Evolutionary conservation across 2,113 vertebrate genomes (phyloP).

Genomic region (Anolis carolinensis): DNA sequence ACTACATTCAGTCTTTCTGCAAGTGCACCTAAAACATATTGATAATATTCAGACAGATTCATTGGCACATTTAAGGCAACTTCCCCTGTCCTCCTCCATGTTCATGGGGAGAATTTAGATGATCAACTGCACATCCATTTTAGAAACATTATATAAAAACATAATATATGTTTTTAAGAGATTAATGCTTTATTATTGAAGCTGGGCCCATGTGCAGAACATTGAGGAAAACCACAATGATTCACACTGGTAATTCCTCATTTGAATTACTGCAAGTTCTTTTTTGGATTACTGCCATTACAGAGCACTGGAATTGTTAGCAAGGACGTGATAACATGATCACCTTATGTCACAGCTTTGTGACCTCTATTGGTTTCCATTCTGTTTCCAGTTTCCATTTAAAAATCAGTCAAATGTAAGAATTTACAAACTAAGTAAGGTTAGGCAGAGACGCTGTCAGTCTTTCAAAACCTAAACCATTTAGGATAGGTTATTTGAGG

Average conservation of each 20-base stretch:
- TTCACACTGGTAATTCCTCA: neutral
- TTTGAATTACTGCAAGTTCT: neutral
- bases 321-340: neutral
- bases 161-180: neutral
- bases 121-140: neutral
- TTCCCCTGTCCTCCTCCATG: too few relatives aligned
- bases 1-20: neutral
- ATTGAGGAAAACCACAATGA: neutral
- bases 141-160: neutral
- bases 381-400: neutral
- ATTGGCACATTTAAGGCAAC: neutral
- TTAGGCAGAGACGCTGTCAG: neutral
- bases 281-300: neutral
- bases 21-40: neutral
- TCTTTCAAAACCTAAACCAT: neutral
- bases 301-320: neutral
- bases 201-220: constrained; percentile 16
- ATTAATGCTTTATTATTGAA: neutral
- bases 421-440: too few relatives aligned
- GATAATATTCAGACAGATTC: neutral
- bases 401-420: neutral
- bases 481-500: neutral
- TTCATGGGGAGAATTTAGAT: neutral
- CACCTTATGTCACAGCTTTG: neutral
- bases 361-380: neutral